These are phyloP conservation scores for Argyresthia goedartella DNA, from an alignment of 2,888 invertebrate species.

Conservation along the genomic window DNA sequence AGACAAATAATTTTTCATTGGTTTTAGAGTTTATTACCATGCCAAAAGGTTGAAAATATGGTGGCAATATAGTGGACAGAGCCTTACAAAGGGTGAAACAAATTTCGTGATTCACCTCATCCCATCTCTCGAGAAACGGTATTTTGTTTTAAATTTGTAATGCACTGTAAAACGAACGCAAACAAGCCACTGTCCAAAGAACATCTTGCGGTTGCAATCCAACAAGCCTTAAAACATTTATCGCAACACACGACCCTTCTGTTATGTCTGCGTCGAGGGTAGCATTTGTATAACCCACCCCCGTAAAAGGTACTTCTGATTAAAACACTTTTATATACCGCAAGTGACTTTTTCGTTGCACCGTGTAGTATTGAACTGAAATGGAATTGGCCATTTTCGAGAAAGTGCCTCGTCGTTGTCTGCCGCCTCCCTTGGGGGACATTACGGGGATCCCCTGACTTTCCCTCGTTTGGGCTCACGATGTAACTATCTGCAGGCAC, in stretches of 20 bases:
- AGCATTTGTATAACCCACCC: neutral
- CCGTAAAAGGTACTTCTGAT: neutral
- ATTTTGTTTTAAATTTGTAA: too few relatives aligned
- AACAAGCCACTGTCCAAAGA: too few relatives aligned
- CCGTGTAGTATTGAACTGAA: neutral
- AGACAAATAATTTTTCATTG: too few relatives aligned
- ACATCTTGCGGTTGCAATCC: neutral
- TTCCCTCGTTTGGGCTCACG: neutral
- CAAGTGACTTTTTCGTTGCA: neutral
- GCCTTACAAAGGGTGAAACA: too few relatives aligned
- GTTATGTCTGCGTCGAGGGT: neutral
- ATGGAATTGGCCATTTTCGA: conserved; percentile 10
- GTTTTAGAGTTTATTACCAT: too few relatives aligned
- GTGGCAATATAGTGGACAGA: too few relatives aligned
- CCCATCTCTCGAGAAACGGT: too few relatives aligned
- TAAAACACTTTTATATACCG: too few relatives aligned
- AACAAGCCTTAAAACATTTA: neutral
- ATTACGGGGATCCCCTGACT: conserved; percentile 23
- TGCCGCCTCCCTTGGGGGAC: conserved; percentile 33
- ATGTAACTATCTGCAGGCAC: neutral
- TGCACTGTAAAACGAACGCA: too few relatives aligned
- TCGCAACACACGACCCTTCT: neutral
- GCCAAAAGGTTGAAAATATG: too few relatives aligned
- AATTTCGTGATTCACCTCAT: too few relatives aligned
- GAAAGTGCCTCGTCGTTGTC: conserved; percentile 10